These are phyloP conservation scores for Thera obeliscata DNA, from an alignment of 2,888 invertebrate species.

Conservation along the genomic window DNA sequence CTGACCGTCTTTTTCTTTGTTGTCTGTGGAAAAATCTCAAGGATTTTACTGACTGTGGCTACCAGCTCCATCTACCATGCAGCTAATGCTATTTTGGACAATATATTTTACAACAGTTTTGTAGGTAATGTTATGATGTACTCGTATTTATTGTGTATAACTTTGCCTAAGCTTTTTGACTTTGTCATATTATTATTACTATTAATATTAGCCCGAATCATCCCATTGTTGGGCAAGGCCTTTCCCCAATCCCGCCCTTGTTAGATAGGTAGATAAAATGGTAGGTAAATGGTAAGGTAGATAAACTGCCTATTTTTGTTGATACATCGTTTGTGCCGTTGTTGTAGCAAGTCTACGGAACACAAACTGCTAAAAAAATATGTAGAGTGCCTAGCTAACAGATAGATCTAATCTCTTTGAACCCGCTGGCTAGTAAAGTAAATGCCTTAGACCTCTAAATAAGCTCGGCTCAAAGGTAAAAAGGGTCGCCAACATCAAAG, in stretches of 20 bases:
- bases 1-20: constrained; percentile 5
- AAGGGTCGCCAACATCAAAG: constrained; percentile 73
- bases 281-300: too few species aligned
- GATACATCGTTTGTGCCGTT: neutral
- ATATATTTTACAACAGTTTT: too few species aligned
- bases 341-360: neutral
- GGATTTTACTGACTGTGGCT: neutral
- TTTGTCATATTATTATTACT: too few species aligned
- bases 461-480: constrained; percentile 71
- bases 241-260: too few species aligned
- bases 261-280: too few species aligned
- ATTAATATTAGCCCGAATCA: too few species aligned
- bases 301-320: neutral
- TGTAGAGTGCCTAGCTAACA: constrained; percentile 57
- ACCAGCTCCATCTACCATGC: neutral
- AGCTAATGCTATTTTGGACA: neutral
- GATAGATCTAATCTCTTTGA: constrained; percentile 73
- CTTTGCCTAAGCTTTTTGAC: too few species aligned
- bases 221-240: too few species aligned
- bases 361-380: constrained; percentile 33
- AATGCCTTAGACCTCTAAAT: constrained; percentile 59
- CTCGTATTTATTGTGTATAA: too few species aligned
- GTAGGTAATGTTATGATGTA: too few species aligned
- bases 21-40: neutral
- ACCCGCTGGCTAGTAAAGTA: constrained; percentile 57